Conservation (phyloP, 2,797 vertebrate species). For the Myotis pilosus region DNA sequence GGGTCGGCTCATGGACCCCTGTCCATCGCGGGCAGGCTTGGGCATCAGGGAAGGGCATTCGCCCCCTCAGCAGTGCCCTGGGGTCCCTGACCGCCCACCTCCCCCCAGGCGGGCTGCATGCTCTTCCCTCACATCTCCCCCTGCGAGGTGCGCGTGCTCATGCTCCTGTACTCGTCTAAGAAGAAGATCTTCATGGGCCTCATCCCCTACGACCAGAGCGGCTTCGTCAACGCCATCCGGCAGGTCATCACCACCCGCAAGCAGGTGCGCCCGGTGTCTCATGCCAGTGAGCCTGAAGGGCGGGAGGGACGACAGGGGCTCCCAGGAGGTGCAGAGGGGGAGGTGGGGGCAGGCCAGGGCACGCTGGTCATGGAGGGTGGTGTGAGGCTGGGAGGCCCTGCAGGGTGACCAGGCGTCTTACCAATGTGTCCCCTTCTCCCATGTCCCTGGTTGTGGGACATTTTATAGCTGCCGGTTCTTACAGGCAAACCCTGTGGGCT, state of each 20-base stretch:
- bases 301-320: constrained; percentile 83
- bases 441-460: constrained; percentile 86
- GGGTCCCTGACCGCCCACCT: constrained; percentile 2
- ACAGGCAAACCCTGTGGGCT: constrained; percentile 83
- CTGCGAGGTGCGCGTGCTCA: constrained; percentile 95
- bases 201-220: constrained; percentile 97
- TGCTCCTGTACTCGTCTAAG: constrained; percentile 96
- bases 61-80: rapidly evolving
- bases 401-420: constrained; percentile 85
- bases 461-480: constrained; percentile 85
- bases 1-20: constrained; percentile 87
- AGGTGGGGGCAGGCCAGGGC: rapidly evolving
- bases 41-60: rapidly evolving
- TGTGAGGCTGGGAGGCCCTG: constrained; percentile 77
- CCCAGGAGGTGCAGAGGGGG: too few species aligned
- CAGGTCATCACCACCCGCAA: constrained; percentile 92
- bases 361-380: rapidly evolving
- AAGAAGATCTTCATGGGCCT: constrained; percentile 98
- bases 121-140: constrained; percentile 72
- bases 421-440: constrained; percentile 79
- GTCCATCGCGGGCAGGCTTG: constrained; percentile 79
- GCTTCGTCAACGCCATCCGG: constrained; percentile 96
- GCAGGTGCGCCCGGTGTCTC: constrained; percentile 65
- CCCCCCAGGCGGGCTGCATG: constrained; percentile 69
- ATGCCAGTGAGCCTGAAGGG: constrained; percentile 81